phyloP scores from a whole-genome alignment of 1,140 invertebrate genomes.

The Brachionus asplanchnoidis region DNA sequence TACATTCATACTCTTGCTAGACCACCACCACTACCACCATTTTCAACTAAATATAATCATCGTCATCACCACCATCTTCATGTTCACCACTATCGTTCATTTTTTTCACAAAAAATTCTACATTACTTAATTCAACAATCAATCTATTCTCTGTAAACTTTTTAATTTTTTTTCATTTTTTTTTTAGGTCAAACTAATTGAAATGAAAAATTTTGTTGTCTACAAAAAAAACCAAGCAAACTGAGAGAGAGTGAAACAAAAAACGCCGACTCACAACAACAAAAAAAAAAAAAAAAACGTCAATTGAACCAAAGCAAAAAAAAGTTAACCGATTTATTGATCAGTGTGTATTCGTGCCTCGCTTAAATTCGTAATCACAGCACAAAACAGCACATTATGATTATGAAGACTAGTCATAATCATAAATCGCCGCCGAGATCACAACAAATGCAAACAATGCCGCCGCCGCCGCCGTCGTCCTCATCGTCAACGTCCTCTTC shows the following conservation, averaged over 20 bases:
- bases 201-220: not conserved
- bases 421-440: slow-evolving; percentile 26
- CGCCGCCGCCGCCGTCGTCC: not conserved
- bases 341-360: too few relatives aligned
- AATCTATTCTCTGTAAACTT: too few relatives aligned
- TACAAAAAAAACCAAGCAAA: not conserved
- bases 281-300: too few relatives aligned
- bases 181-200: not conserved
- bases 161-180: not conserved
- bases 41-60: not conserved
- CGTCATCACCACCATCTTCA: not conserved
- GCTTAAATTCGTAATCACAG: too few relatives aligned
- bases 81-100: not conserved
- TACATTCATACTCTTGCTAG: not conserved
- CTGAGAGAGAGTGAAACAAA: not conserved
- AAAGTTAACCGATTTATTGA: too few relatives aligned
- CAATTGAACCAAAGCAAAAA: not conserved
- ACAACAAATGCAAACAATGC: not conserved
- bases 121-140: not conserved
- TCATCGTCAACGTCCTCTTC: not conserved
- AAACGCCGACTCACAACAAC: too few relatives aligned
- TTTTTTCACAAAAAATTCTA: not conserved
- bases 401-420: slow-evolving; percentile 34
- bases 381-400: not conserved
- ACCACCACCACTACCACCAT: not conserved